These are phyloP conservation scores for Molossus alvarezi DNA, from an alignment of 2,797 vertebrate species.

Conservation along the genomic window DNA sequence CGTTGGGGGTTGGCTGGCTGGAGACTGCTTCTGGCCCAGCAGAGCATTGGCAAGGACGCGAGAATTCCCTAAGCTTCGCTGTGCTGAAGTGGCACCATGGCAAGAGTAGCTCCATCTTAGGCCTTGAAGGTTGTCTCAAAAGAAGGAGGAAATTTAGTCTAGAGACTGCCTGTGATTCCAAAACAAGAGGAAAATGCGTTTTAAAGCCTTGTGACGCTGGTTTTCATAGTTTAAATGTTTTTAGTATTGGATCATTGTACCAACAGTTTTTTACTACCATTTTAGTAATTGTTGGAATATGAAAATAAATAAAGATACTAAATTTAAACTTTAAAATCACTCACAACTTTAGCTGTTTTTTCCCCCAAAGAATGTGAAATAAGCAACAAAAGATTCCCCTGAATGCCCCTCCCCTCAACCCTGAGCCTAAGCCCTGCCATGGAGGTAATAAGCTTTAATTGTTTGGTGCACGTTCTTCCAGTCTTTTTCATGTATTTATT, in stretches of 20 bases:
- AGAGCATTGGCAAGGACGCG: neutral
- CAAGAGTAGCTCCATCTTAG: neutral
- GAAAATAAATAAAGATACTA: neutral
- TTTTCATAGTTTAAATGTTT: slow-evolving; percentile 23
- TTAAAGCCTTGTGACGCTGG: neutral
- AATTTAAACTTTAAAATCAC: neutral
- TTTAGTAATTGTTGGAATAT: slow-evolving; percentile 13
- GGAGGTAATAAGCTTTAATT: neutral
- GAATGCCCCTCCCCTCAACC: neutral
- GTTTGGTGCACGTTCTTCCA: neutral
- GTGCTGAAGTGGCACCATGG: neutral
- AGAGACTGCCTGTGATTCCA: neutral
- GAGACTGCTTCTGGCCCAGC: neutral
- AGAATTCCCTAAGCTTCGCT: neutral
- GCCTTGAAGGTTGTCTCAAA: neutral
- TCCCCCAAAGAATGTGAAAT: neutral
- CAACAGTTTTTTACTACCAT: neutral
- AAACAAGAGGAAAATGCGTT: neutral
- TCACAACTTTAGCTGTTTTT: neutral
- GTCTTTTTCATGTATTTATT: neutral
- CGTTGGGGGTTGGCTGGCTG: too few relatives aligned
- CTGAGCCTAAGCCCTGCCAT: neutral
- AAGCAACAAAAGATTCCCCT: neutral
- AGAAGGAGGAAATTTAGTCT: neutral
- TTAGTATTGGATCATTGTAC: neutral